A percentile compares a stretch with the other conserved stretches of the same genome.
Evolutionary conservation across 2,888 invertebrate genomes (phyloP).

Genomic region (Cybosia mesomella): DNA sequence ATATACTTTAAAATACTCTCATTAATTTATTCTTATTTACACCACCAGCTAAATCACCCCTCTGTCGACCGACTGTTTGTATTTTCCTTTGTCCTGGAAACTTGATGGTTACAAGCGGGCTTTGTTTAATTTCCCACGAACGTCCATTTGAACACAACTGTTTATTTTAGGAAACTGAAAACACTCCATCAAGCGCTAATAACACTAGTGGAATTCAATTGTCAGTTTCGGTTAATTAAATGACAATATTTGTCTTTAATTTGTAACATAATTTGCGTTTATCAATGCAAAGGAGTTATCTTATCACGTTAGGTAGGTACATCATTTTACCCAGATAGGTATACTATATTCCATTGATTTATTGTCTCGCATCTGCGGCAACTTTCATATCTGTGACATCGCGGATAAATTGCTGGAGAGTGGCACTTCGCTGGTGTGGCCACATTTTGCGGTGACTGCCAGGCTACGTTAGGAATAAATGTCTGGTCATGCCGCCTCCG

Average conservation of each 20-base stretch:
- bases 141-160: conserved; percentile 25
- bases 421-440: too few species aligned
- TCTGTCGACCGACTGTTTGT: conserved; percentile 25
- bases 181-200: conserved; percentile 28
- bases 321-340: not conserved
- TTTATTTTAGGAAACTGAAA: conserved; percentile 33
- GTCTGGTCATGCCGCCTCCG: too few species aligned
- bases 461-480: too few species aligned
- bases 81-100: conserved; percentile 28
- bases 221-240: conserved; percentile 42
- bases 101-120: conserved; percentile 20
- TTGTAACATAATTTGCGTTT: conserved; percentile 17
- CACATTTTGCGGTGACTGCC: too few species aligned
- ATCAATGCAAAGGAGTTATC: not conserved
- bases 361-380: too few species aligned
- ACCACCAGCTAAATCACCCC: conserved; percentile 4
- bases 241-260: conserved; percentile 41
- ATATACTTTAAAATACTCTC: not conserved
- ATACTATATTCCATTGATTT: not conserved
- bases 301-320: not conserved
- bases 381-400: too few species aligned
- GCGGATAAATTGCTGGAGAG: too few species aligned
- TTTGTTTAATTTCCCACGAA: conserved; percentile 34
- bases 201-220: conserved; percentile 32
- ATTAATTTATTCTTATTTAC: conserved; percentile 12